A percentile compares a stretch with the other conserved stretches of the same genome.
These are phyloP conservation scores for Sesamia inferens DNA, from an alignment of 2,888 invertebrate genomes.

Conservation along the genomic window DNA sequence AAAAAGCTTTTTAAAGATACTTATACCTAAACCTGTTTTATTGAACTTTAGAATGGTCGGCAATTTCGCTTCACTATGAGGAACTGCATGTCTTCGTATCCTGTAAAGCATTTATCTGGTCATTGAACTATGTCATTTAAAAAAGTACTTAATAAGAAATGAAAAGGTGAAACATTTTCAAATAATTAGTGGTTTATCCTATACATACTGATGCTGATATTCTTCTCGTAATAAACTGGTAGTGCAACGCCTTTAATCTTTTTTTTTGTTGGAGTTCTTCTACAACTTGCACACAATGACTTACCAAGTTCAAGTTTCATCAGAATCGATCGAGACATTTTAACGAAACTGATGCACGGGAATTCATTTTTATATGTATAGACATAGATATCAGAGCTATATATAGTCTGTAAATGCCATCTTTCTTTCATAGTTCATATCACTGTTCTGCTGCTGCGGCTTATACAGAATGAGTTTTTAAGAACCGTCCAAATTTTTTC, in stretches of 20 bases:
- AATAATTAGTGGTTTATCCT: neutral
- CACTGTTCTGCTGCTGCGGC: neutral
- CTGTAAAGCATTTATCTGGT: neutral
- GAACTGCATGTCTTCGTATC: slow-evolving; percentile 32
- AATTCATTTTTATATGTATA: neutral
- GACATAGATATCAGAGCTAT: neutral
- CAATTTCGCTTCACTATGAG: slow-evolving; percentile 24
- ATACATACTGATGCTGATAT: neutral
- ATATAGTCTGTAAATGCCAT: neutral
- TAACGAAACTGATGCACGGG: neutral
- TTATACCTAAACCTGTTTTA: slow-evolving; percentile 41
- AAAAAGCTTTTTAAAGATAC: slow-evolving; percentile 27
- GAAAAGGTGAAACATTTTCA: neutral
- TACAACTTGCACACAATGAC: neutral
- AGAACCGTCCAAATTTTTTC: no score
- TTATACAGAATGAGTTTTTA: neutral
- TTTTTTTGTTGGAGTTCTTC: neutral
- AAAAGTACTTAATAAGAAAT: neutral
- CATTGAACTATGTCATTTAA: slow-evolving; percentile 7
- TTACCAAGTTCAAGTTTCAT: neutral
- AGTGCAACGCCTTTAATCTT: neutral
- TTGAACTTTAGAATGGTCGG: slow-evolving; percentile 45
- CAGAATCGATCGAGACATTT: neutral
- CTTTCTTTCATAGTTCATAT: neutral
- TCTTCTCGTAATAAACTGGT: neutral